These are phyloP conservation scores for Drosophila leonis DNA, from an alignment of 2,888 invertebrate species.

Conservation along the genomic window DNA sequence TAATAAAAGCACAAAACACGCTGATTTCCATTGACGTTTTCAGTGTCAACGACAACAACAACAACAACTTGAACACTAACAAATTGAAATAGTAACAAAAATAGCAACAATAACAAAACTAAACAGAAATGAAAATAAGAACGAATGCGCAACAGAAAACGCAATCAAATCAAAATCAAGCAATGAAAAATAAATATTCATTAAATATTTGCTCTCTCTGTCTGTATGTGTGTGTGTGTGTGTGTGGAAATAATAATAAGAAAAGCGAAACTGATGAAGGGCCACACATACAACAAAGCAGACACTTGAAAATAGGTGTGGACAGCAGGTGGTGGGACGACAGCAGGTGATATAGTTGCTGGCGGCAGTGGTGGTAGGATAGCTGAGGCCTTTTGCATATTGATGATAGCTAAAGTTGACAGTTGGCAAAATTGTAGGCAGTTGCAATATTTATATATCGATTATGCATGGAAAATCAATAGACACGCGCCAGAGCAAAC, in stretches of 20 bases:
- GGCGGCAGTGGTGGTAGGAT: not conserved
- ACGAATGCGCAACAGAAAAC: constrained; percentile 47
- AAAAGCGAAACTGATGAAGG: constrained; percentile 24
- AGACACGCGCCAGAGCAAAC: constrained; percentile 42
- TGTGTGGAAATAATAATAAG: constrained; percentile 13
- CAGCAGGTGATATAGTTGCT: not conserved
- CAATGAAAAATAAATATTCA: constrained; percentile 55
- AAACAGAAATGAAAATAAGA: constrained; percentile 12
- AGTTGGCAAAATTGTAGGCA: constrained; percentile 61
- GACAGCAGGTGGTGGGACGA: no score
- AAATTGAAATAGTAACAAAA: constrained; percentile 23
- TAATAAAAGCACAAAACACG: constrained; percentile 24
- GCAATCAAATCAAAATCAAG: constrained; percentile 56
- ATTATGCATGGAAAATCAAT: constrained; percentile 68
- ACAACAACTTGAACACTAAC: constrained; percentile 11
- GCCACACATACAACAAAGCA: no score
- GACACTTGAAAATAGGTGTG: constrained; percentile 45
- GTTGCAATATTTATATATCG: constrained; percentile 71
- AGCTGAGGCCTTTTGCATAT: not conserved
- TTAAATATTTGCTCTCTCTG: constrained; percentile 58
- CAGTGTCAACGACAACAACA: constrained; percentile 30
- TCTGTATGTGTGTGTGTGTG: not conserved
- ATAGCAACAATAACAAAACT: constrained; percentile 22
- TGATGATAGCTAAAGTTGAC: constrained; percentile 41
- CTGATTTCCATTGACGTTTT: constrained; percentile 50